phyloP scores from a whole-genome alignment of 2,888 invertebrate species.

The Maniola hyperantus region DNA sequence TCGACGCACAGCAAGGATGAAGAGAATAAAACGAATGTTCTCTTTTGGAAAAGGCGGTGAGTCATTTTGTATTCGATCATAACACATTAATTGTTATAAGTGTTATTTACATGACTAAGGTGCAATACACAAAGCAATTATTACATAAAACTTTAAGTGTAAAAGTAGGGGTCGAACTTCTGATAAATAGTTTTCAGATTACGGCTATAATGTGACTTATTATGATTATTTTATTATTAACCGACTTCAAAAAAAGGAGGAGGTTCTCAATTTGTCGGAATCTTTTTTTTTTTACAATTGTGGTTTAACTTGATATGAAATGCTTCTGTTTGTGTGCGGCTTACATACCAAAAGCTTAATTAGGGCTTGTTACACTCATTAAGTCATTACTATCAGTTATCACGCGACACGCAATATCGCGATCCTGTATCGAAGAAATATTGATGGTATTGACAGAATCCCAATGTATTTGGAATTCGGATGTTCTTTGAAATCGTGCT shows the following conservation, averaged over 20 bases:
- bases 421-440: too few relatives aligned
- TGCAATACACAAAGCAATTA: too few relatives aligned
- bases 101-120: not conserved
- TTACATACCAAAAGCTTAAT: constrained; percentile 6
- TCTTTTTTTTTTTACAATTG: too few relatives aligned
- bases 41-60: constrained; percentile 69
- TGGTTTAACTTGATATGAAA: not conserved
- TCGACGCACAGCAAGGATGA: constrained; percentile 52
- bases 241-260: too few relatives aligned
- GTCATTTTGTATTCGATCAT: constrained; percentile 26
- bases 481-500: too few relatives aligned
- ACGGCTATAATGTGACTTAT: not conserved
- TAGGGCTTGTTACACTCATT: not conserved
- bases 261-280: too few relatives aligned
- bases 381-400: too few relatives aligned
- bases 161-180: not conserved
- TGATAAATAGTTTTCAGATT: not conserved
- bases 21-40: constrained; percentile 71
- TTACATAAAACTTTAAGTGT: not conserved
- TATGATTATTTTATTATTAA: not conserved
- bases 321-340: constrained; percentile 12
- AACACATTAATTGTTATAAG: not conserved
- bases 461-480: too few relatives aligned
- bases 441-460: too few relatives aligned
- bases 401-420: too few relatives aligned